Conservation (phyloP, 2,888 invertebrate species). For the Himalopsyche tibetana region DNA sequence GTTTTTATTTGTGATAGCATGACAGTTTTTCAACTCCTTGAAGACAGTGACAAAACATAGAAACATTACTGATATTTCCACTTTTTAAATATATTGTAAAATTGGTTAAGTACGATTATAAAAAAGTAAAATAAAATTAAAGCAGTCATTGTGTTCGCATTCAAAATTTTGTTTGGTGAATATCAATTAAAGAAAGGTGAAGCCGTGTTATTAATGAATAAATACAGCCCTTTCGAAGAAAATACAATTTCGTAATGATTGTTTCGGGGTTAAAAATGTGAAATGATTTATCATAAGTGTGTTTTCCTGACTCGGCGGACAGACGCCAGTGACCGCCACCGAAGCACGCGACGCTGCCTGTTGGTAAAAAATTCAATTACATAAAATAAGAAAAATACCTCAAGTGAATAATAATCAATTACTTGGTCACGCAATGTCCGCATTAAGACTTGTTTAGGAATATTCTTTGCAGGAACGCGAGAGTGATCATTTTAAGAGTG, state of each 20-base stretch:
- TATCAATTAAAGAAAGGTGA: neutral
- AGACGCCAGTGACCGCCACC: slow-evolving; percentile 40
- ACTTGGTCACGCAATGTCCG: slow-evolving; percentile 54
- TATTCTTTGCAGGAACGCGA: slow-evolving; percentile 25
- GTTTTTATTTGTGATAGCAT: too few species aligned
- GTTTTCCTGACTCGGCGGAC: slow-evolving; percentile 44
- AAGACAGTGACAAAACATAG: too few species aligned
- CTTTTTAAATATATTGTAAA: too few species aligned
- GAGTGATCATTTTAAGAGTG: slow-evolving; percentile 1
- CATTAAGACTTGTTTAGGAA: slow-evolving; percentile 47
- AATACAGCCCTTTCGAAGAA: slow-evolving; percentile 3
- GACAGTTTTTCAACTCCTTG: too few species aligned
- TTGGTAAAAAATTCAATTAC: slow-evolving; percentile 58
- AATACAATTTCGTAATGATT: slow-evolving; percentile 24
- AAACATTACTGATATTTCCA: too few species aligned
- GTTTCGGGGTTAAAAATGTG: slow-evolving; percentile 36
- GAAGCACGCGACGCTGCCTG: slow-evolving; percentile 44
- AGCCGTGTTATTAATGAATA: neutral
- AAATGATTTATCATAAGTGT: slow-evolving; percentile 47
- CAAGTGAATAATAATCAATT: slow-evolving; percentile 57
- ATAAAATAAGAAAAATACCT: slow-evolving; percentile 54
- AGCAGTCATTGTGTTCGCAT: neutral
- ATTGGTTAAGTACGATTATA: too few species aligned
- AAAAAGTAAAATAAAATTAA: neutral
- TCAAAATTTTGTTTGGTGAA: neutral